A percentile compares a stretch with the other conserved stretches of the same genome.
Evolutionary conservation across 2,113 vertebrate species (phyloP).

Genomic region (Lepidiolamprologus cunningtoni): DNA sequence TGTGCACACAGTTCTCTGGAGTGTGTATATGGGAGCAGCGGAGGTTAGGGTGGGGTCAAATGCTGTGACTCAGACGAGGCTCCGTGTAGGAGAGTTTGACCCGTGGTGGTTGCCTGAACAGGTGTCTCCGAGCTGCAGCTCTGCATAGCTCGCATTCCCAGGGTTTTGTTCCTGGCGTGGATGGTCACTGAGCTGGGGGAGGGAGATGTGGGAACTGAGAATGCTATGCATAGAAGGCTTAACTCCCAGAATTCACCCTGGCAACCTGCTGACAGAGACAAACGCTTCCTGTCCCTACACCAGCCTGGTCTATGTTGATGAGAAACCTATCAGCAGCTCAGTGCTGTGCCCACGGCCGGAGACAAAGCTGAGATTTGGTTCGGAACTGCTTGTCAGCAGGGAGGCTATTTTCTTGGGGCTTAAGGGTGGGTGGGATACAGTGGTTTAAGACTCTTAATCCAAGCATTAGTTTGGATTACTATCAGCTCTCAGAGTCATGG

Average conservation of each 20-base stretch:
- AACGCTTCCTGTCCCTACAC: slow-evolving; percentile 10
- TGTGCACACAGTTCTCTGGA: not conserved
- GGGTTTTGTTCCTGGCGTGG: slow-evolving; percentile 40
- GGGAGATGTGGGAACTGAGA: slow-evolving; percentile 38
- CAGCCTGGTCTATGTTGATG: not conserved
- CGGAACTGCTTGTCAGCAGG: slow-evolving; percentile 17
- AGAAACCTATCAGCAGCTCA: slow-evolving; percentile 12
- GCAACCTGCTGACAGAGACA: slow-evolving; percentile 40
- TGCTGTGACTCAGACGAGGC: not conserved
- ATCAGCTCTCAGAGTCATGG: not conserved
- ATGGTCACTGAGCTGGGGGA: slow-evolving; percentile 11
- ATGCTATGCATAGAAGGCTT: not conserved
- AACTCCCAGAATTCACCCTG: slow-evolving; percentile 12
- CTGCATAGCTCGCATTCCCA: slow-evolving; percentile 58
- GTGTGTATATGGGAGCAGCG: not conserved
- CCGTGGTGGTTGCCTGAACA: slow-evolving; percentile 36
- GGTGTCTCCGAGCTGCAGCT: slow-evolving; percentile 29
- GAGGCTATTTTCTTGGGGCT: slow-evolving; percentile 32
- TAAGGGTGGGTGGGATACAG: slow-evolving; percentile 24
- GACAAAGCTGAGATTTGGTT: slow-evolving; percentile 4
- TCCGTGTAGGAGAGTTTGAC: not conserved
- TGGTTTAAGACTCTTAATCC: slow-evolving; percentile 42
- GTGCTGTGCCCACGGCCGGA: not conserved
- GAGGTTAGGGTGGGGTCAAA: slow-evolving; percentile 6
- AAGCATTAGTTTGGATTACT: slow-evolving; percentile 19